Evolutionary conservation across 2,113 vertebrate species (phyloP).

Genomic region (chimpanzee (Pan troglodytes)): NHGRI_mPanTro3-v2.1_pri NC_072402.2:162906001-162906500

Average conservation of each 20-base stretch:
- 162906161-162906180: not conserved
- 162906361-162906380: not conserved
- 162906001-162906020: not conserved
- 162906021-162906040: not conserved
- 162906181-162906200: not conserved
- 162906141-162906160: not conserved
- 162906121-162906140: not conserved
- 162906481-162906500: not conserved
- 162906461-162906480: not conserved
- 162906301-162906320: not conserved
- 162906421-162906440: not conserved
- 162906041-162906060: not conserved
- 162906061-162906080: not conserved
- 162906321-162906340: not conserved
- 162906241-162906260: not conserved
- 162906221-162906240: not conserved
- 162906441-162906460: not conserved
- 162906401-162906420: not conserved
- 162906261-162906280: not conserved
- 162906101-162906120: not conserved
- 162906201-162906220: too few relatives aligned
- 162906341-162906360: not conserved
- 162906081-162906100: not conserved
- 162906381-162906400: not conserved
- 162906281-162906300: not conserved